These are phyloP conservation scores for Drosophila kokeensis DNA, from an alignment of 2,888 invertebrate species.

Conservation along the genomic window DNA sequence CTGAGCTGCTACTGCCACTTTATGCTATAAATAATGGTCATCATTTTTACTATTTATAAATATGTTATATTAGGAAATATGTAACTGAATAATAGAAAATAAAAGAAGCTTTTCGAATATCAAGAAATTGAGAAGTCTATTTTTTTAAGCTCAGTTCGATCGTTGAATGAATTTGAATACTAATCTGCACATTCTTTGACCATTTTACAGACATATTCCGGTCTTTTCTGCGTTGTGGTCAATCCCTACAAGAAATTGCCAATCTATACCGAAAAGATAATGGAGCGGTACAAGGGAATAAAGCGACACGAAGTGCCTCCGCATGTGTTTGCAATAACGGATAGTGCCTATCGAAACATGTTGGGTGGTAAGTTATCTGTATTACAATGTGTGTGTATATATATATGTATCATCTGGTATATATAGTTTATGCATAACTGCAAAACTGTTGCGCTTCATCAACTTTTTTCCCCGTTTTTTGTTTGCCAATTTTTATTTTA, in stretches of 20 bases:
- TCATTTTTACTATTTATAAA: background rate
- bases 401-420: constrained; percentile 9
- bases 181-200: constrained; percentile 17
- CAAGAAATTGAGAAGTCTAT: background rate
- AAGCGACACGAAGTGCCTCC: constrained; percentile 99
- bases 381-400: too few relatives aligned
- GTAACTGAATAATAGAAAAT: background rate
- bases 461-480: background rate
- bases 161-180: background rate
- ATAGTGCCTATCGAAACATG: constrained; percentile 99
- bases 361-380: constrained; percentile 98
- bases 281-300: constrained; percentile 99
- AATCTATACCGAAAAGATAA: constrained; percentile 99
- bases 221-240: constrained; percentile 99
- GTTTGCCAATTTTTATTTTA: constrained; percentile 12
- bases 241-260: constrained; percentile 99
- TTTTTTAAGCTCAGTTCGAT: background rate
- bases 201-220: constrained; percentile 97
- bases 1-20: background rate
- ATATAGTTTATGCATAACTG: constrained; percentile 29
- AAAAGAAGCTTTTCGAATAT: background rate
- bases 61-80: background rate
- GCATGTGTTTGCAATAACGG: constrained; percentile 99
- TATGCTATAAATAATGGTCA: background rate
- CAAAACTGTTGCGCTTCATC: constrained; percentile 33